Base-by-base conservation (phyloP, 1,140 invertebrate species). In the Samia ricini region DNA sequence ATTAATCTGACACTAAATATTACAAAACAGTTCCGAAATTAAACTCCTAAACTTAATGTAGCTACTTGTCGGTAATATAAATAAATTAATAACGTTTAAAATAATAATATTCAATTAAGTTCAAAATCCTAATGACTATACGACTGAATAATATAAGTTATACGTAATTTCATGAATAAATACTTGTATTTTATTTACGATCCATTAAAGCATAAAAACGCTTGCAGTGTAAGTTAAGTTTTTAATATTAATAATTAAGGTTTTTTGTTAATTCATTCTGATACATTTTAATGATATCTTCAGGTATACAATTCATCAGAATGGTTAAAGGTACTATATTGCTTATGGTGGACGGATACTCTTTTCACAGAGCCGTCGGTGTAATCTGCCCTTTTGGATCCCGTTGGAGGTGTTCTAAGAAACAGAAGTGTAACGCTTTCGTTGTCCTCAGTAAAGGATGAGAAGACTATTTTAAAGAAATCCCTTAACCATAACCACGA, bases 381-480 rank as follows among this genome's bases (percentile, higher is more conserved):
- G 33, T 15, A 42, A 10, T 42, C 10, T 42, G 33, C 10, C 15
- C 33, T 42, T 42, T 42, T 19, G 69, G 64, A 6, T 55, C 66
- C 22, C 71, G 68, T 54, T 79, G 72, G 72, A 64, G 66, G 22
- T 77, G 75, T 21, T 74, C 77, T 1, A 61, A 66, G 1, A 74
- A 69, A 48, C 75, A 71, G 63, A 69, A 62, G 55, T 79, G 77
- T 29, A 60, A 62, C 6, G 77, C 75, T 0, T 74, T 68, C 29
- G 68, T 73, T 4, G 50, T 69, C 7, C 36, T 75, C 0, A 68
- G 66, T 29, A 66, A n/a, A 69, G 12, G 62, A 70, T 18, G 66
- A 72, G 2, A 42, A 64, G 18, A 68, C 23, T 5, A 55, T 76
- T 12, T 42, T 42, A 42, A 42, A 42, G 33, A 42, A 42, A 15